Evolutionary conservation across 92 coral and sea anemone species (phyloP), one percentile per base, ranked within the genome.

Genomic region (Chrysogorgia sp.): DNA sequence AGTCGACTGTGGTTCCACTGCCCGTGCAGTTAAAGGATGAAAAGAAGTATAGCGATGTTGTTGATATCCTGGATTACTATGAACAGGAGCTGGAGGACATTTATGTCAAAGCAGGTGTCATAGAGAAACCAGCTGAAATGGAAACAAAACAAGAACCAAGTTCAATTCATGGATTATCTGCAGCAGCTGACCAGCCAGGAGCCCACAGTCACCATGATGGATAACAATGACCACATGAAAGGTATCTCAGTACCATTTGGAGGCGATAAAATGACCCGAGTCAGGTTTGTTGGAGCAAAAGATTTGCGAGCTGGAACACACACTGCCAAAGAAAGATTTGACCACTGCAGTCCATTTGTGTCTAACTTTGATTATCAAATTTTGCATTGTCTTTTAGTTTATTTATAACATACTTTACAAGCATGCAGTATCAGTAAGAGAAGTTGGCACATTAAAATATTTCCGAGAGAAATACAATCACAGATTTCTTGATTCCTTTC

Each of bases 1-100:
- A 85, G 58, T 81, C 87, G 10, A 30, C 74, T 20, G 71, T 88
- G 1, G 72, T 84, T 58, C 85, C 89, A 26, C 47, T 88, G n/a
- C 83, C 89, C 1, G 71, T 59, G 41, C 87, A 70, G 69, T 33
- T 82, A 7, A 82, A 82, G 52, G 87, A 82, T 86, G 90, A 86
- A 53, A 82, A 82, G 34, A 50, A 82, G 57, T 86, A 72, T 63
- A 71, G 74, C n/a, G 86, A 79, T 48, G 76, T 79, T 56, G 76
- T 79, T 7, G 83, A 79, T 34, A 65, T 79, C 63, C 28, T 82
- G 32, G 76, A 79, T 63, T 35, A 82, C 52, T 31, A 60, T 47
- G 82, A 74, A 56, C 58, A 37, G 22, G 23, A 40, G 0, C 60
- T 79, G 31, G 76, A 79, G 47, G 30, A 29, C 23, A 79, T 64